These are phyloP conservation scores for Pseudopodoces humilis DNA, from an alignment of 2,113 vertebrate genomes.

Conservation along the genomic window DNA sequence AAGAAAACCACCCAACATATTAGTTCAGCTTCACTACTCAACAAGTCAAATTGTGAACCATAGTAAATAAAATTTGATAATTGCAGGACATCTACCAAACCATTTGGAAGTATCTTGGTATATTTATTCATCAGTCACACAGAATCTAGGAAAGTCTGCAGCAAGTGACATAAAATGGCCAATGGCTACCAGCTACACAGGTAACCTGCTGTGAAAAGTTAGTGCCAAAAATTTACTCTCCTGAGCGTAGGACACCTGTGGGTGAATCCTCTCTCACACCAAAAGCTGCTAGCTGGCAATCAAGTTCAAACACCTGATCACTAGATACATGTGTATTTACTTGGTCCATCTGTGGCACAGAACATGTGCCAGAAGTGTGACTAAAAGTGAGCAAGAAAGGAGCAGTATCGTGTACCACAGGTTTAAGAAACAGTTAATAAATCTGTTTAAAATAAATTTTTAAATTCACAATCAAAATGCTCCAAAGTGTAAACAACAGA, in stretches of 20 bases:
- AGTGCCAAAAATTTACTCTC: constrained; percentile 39
- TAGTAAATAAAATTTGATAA: neutral
- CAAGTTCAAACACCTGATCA: constrained; percentile 40
- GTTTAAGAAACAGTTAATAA: neutral
- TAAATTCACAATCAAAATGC: neutral
- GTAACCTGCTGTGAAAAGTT: constrained; percentile 43
- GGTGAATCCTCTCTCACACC: neutral
- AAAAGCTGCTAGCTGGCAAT: constrained; percentile 44
- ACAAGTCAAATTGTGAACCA: neutral
- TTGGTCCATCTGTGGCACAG: neutral
- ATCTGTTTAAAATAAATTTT: neutral
- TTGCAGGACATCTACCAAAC: neutral
- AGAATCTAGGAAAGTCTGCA: neutral
- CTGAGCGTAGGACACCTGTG: constrained; percentile 5
- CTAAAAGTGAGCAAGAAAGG: neutral
- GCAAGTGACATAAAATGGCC: neutral
- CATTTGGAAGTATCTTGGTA: neutral
- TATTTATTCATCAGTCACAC: neutral
- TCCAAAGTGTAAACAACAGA: neutral
- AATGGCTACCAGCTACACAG: neutral
- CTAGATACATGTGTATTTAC: neutral
- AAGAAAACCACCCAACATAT: neutral
- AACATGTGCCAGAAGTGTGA: constrained; percentile 2
- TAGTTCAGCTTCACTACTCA: neutral
- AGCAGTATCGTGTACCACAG: neutral